These are phyloP conservation scores for Hydroisotoma schaefferi DNA, from an alignment of 2,888 invertebrate genomes.

Conservation along the genomic window DNA sequence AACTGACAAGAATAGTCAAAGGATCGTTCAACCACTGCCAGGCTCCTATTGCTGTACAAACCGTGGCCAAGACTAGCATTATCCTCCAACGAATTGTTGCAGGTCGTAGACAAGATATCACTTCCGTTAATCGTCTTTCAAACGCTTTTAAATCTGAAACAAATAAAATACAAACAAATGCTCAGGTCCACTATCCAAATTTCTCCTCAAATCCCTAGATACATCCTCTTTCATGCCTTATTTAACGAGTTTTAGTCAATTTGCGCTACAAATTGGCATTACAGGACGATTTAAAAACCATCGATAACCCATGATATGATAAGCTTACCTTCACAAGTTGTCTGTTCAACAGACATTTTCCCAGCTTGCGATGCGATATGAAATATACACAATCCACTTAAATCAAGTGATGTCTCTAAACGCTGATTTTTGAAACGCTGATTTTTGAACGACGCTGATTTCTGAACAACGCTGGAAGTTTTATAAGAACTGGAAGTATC, in stretches of 20 bases:
- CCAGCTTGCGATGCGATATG: too few species aligned
- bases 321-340: constrained; percentile 79
- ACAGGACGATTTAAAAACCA: not conserved
- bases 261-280: too few species aligned
- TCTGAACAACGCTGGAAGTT: too few species aligned
- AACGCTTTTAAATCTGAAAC: constrained; percentile 90
- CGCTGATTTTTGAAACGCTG: too few species aligned
- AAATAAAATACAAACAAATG: not conserved
- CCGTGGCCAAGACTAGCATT: constrained; percentile 76
- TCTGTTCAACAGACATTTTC: constrained; percentile 81
- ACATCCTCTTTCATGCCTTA: too few species aligned
- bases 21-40: constrained; percentile 97
- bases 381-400: too few species aligned
- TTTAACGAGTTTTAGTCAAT: too few species aligned
- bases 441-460: too few species aligned
- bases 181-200: too few species aligned
- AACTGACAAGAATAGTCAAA: constrained; percentile 82
- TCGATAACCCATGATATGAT: not conserved
- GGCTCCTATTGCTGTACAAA: constrained; percentile 89
- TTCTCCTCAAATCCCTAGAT: too few species aligned
- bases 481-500: too few species aligned
- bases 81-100: constrained; percentile 93
- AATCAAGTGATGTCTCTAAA: too few species aligned
- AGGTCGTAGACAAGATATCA: constrained; percentile 91
- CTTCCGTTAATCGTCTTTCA: constrained; percentile 93